Evolutionary conservation across 2,888 invertebrate genomes (phyloP), one percentile per base, ranked within the genome.

Genomic region (Leuctra nigra): DNA sequence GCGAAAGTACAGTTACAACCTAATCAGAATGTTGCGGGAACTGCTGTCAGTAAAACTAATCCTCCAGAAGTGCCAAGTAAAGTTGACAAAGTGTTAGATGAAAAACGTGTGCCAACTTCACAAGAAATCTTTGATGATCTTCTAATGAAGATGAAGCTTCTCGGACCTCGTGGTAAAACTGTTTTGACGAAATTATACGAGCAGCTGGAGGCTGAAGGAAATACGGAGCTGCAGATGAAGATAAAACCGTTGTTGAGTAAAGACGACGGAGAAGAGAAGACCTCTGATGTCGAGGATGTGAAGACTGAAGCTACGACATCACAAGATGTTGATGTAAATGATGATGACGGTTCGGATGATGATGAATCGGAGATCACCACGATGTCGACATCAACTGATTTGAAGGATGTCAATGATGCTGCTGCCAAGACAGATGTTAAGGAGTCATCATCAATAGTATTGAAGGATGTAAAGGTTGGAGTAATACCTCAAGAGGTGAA

Each of bases 71-170:
- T n/a, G n/a, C n/a, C n/a, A n/a, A n/a, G n/a, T n/a, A n/a, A n/a
- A n/a, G n/a, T n/a, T n/a, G n/a, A n/a, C n/a, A n/a, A n/a, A n/a
- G n/a, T n/a, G n/a, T n/a, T n/a, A n/a, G n/a, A n/a, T n/a, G n/a
- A n/a, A n/a, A n/a, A n/a, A n/a, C n/a, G n/a, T n/a, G n/a, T n/a
- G n/a, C n/a, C n/a, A 9, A 53, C 36, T 11, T 60, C 60, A 4
- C 25, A 69, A 33, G 84, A 85, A 67, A 74, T 83, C 0, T 78
- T 82, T 55, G 74, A 77, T 61, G 80, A 81, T 18, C 77, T 84
- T 0, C 66, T 83, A 20, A 70, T 72, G 14, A 79, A 77, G 64
- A 69, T 85, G 1, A 75, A 76, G 60, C 73, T 74, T 0, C 66
- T 85, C 11, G 85, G 84, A 0, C 72, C 74, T 1, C 74, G 76